Conservation (phyloP, 2,797 vertebrate species). For the Netta rufina region DNA sequence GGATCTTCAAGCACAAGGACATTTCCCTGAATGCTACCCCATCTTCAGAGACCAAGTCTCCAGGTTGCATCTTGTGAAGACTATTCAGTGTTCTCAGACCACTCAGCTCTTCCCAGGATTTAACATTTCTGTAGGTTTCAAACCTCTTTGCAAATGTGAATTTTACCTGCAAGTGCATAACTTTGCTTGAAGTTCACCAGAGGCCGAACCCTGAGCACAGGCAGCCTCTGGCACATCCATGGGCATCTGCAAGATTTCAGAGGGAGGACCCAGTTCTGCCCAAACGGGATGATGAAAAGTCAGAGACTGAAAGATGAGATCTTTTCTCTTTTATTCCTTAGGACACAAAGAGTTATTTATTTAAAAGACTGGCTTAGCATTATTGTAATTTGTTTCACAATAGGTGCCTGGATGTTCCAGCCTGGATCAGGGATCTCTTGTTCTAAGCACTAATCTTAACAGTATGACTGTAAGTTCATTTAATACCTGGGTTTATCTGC, state of each 20-base stretch:
- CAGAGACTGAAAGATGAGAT: conserved; percentile 26
- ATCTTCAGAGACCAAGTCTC: not conserved
- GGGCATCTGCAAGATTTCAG: not conserved
- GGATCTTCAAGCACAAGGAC: not conserved
- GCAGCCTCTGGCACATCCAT: not conserved
- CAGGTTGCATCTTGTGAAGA: not conserved
- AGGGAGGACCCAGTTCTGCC: conserved; percentile 6
- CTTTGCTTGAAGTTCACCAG: not conserved
- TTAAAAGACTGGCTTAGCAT: conserved; percentile 14
- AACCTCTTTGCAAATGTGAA: not conserved
- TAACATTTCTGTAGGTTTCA: not conserved
- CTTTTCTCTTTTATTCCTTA: conserved; percentile 46
- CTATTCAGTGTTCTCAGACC: not conserved
- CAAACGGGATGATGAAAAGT: not conserved
- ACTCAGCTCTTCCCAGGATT: not conserved
- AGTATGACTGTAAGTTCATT: conserved; percentile 19
- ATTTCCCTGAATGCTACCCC: not conserved
- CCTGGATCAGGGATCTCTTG: not conserved
- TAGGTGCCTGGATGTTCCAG: conserved; percentile 36
- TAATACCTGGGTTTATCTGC: conserved; percentile 49
- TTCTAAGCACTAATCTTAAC: conserved; percentile 21
- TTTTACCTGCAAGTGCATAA: not conserved
- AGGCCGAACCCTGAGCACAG: not conserved
- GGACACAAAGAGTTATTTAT: conserved; percentile 59
- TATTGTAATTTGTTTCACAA: conserved; percentile 53